Evolutionary conservation across 2,888 invertebrate genomes (phyloP).

Genomic region (Parochlus steinenii): DNA sequence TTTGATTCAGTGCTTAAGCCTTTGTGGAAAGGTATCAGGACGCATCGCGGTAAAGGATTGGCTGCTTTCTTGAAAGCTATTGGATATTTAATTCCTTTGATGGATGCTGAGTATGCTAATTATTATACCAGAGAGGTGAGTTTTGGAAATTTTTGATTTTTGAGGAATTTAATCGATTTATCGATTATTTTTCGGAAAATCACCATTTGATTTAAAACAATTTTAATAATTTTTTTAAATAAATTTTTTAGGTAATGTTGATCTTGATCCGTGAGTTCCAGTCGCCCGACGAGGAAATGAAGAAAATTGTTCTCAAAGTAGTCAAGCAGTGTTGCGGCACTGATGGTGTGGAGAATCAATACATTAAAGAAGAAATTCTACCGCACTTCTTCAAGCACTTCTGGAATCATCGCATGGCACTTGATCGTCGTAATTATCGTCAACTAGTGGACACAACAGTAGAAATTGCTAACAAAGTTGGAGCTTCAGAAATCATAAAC

Average conservation of each 20-base stretch:
- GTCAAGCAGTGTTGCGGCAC: conserved; percentile 99
- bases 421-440: conserved; percentile 93
- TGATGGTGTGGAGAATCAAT: conserved; percentile 98
- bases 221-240: too few relatives aligned
- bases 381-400: conserved; percentile 99
- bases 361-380: conserved; percentile 97
- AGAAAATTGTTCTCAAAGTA: conserved; percentile 98
- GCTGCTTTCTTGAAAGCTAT: conserved; percentile 99
- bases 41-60: conserved; percentile 77
- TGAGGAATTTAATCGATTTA: too few relatives aligned
- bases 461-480: conserved; percentile 99
- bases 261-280: conserved; percentile 98
- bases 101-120: conserved; percentile 99
- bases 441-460: conserved; percentile 99
- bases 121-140: conserved; percentile 99
- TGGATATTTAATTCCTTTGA: conserved; percentile 95
- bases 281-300: conserved; percentile 99
- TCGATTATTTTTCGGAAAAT: too few relatives aligned
- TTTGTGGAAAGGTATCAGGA: conserved; percentile 96
- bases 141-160: too few relatives aligned
- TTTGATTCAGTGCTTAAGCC: conserved; percentile 99
- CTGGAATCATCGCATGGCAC: conserved; percentile 99
- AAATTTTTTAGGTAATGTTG: too few relatives aligned
- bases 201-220: too few relatives aligned
- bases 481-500: conserved; percentile 98